Evolutionary conservation across 2,797 vertebrate genomes (phyloP).

Genomic region (Halcyon badia): DNA sequence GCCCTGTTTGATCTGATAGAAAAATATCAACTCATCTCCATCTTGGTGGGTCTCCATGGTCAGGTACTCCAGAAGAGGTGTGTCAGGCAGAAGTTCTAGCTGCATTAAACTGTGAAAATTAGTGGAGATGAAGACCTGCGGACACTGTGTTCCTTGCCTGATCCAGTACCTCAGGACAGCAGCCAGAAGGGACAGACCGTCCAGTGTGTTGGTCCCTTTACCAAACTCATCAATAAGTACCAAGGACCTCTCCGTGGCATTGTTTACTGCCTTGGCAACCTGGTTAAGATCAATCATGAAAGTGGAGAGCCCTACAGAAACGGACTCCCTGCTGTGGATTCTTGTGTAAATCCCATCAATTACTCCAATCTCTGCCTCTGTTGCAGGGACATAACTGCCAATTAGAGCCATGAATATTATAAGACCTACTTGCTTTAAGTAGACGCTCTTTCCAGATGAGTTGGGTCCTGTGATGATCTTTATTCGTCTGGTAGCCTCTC

Average conservation of each 20-base stretch:
- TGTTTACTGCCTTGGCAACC: conserved; percentile 93
- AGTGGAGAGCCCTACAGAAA: conserved; percentile 95
- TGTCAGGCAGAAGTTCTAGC: conserved; percentile 88
- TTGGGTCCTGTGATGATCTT: conserved; percentile 96
- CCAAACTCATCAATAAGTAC: conserved; percentile 98
- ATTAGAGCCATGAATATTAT: conserved; percentile 97
- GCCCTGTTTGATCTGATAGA: conserved; percentile 94
- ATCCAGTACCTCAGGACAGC: conserved; percentile 92
- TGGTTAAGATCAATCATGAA: conserved; percentile 99
- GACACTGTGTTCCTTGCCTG: conserved; percentile 83
- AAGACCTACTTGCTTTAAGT: conserved; percentile 96
- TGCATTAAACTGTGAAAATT: conserved; percentile 96
- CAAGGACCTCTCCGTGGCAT: conserved; percentile 90
- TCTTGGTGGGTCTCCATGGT: conserved; percentile 95
- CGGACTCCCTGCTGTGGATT: conserved; percentile 94
- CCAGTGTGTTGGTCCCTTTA: conserved; percentile 96
- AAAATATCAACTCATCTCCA: conserved; percentile 92
- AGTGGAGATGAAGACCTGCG: conserved; percentile 92
- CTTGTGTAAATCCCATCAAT: conserved; percentile 94
- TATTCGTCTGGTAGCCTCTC: conserved; percentile 84
- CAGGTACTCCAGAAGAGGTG: conserved; percentile 87
- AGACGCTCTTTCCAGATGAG: conserved; percentile 97
- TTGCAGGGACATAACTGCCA: conserved; percentile 94
- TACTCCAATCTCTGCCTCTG: conserved; percentile 91
- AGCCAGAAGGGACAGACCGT: conserved; percentile 92